Evolutionary conservation across 2,797 vertebrate genomes (phyloP), one percentile per base, ranked within the genome.

Genomic region (Amblyopsis hoosieri): DNA sequence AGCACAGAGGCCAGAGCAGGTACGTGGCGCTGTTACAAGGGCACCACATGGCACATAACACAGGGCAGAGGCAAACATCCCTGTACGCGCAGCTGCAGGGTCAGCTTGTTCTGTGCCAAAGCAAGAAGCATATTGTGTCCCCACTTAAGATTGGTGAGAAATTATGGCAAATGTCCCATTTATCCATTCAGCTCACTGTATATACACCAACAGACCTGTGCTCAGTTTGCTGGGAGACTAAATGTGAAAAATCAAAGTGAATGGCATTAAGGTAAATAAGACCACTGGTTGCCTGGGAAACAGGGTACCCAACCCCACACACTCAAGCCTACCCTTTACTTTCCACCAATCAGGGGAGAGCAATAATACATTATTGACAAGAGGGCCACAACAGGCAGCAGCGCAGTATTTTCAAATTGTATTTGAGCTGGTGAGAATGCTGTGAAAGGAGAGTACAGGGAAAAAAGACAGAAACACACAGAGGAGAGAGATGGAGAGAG

Each of bases 221-320:
- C 78, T 83, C 79, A 74, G 71, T 81, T 86, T 81, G 83, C 88
- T 70, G 74, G 69, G 74, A 85, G 86, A 82, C 87, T 91, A 88
- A 90, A 93, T 91, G 91, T 90, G 88, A 92, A 93, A 54, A 93
- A 94, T 94, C 92, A 92, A 93, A 93, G 89, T 88, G 91, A 93
- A 92, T 92, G 92, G 91, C 90, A 92, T 91, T 92, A 91, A 89
- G 85, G 90, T 92, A 93, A 92, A 93, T 91, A 93, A 91, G 90
- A 91, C 90, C 89, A 89, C 85, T 81, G 90, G 92, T 93, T 93
- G 89, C 92, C 91, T 87, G 84, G 91, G 92, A 88, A 91, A 93
- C 90, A 79, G 87, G 87, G 85, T 90, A 89, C 85, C 85, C 87
- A 87, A 80, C 86, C 87, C 87, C 87, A 87, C 84, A 88, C 89